Evolutionary conservation across 2,888 invertebrate genomes (phyloP).

Genomic region (Cryptus viduatorius): DNA sequence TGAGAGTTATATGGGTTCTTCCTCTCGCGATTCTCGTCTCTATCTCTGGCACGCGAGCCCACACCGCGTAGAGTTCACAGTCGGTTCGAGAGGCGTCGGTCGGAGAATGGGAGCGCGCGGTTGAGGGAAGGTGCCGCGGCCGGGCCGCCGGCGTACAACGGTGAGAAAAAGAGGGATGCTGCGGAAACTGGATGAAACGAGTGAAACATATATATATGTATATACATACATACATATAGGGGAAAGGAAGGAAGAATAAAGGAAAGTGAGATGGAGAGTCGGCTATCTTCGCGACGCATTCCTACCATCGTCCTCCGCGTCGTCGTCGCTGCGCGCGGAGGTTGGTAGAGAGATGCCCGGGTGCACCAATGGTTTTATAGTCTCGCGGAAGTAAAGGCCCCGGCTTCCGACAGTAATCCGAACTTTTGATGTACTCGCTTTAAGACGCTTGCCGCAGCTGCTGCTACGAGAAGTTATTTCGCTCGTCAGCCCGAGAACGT

Average conservation of each 20-base stretch:
- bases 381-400: conserved; percentile 75
- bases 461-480: conserved; percentile 75
- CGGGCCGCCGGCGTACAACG: not conserved
- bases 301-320: conserved; percentile 60
- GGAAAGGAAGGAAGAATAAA: conserved; percentile 26
- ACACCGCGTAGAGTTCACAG: conserved; percentile 16
- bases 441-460: conserved; percentile 69
- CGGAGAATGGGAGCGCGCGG: conserved; percentile 29
- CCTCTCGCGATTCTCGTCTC: conserved; percentile 7
- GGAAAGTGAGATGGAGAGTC: conserved; percentile 54
- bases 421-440: conserved; percentile 80
- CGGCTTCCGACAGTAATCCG: conserved; percentile 75
- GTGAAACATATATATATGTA: conserved; percentile 5
- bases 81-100: conserved; percentile 33
- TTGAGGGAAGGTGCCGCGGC: conserved; percentile 19
- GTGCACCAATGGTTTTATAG: conserved; percentile 75
- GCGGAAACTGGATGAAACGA: not conserved
- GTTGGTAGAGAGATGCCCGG: not conserved
- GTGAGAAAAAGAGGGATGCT: conserved; percentile 31
- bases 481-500: conserved; percentile 52
- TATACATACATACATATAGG: not conserved
- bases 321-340: conserved; percentile 1
- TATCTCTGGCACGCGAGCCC: conserved; percentile 42
- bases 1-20: conserved; percentile 13
- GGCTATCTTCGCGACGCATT: conserved; percentile 74